Evolutionary conservation across 23 tunicate species (phyloP), one percentile per base, ranked within the genome.

Genomic region (Diplosoma virens): DNA sequence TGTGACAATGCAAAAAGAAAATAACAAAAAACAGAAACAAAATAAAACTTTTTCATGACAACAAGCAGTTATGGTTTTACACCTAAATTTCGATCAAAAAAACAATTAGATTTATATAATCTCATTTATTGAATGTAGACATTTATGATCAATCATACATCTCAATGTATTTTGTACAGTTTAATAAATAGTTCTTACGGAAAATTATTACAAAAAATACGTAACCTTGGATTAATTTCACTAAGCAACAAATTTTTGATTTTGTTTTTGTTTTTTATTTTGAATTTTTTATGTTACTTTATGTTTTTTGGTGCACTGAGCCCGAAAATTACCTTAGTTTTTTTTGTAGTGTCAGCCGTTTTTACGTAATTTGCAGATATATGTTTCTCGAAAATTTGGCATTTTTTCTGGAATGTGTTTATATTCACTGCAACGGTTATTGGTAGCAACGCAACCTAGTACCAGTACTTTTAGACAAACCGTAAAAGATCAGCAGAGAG

Each of bases 261-360:
- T 56, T 56, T 56, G 63, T 56, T 56, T 56, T 56, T 14, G 17
- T 56, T 56, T 56, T 56, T 56, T 22, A 56, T 56, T 22, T 56
- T 56, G n/a, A 56, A 14, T 56, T 56, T 56, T 56, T 56, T 22
- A 56, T 56, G 63, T 56, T 56, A 56, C 24, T 56, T 16, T 56
- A 56, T 56, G 63, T 56, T 56, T 56, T 56, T 56, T 56, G 63
- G 63, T 20, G 63, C 25, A 25, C 63, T 56, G 63, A 56, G 63
- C 63, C 63, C 4, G 25, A 56, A 56, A 56, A 56, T 56, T 22
- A 56, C 63, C 63, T 56, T 56, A 56, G 63, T 56, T 56, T 56
- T n/a, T n/a, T 56, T 56, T 56, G 63, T 56, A 20, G 63, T 56
- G 63, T 56, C 63, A 56, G 63, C 63, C 63, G 25, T 56, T 56